Evolutionary conservation across 2,797 vertebrate species (phyloP).

Genomic region (Oreonectes daqikongensis): DNA sequence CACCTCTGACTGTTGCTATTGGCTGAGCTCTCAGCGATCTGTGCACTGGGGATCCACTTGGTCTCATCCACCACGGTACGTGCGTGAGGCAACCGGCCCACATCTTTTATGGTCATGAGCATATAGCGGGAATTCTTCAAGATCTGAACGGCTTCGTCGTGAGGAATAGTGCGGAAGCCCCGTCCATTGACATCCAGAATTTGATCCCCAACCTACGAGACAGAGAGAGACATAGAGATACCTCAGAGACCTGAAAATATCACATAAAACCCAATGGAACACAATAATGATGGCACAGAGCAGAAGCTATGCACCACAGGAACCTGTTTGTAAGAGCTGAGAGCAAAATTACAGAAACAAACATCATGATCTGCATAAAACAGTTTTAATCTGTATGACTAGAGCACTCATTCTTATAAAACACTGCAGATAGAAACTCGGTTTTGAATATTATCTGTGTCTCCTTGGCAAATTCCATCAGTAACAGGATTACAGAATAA

Average conservation of each 20-base stretch:
- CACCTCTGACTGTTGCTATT: slow-evolving; percentile 52
- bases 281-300: background rate
- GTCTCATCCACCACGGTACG: slow-evolving; percentile 89
- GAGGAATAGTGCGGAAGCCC: slow-evolving; percentile 87
- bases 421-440: background rate
- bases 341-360: background rate
- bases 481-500: slow-evolving; percentile 10
- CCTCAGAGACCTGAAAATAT: background rate
- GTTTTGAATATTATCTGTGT: slow-evolving; percentile 6
- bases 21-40: slow-evolving; percentile 74
- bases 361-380: background rate
- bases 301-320: background rate
- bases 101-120: slow-evolving; percentile 87
- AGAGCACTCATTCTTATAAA: background rate
- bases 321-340: slow-evolving; percentile 17
- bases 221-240: slow-evolving; percentile 21
- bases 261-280: background rate
- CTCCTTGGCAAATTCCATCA: background rate
- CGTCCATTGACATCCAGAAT: slow-evolving; percentile 89
- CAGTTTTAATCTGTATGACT: background rate
- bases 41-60: slow-evolving; percentile 83
- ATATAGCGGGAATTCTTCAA: slow-evolving; percentile 86
- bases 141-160: slow-evolving; percentile 89
- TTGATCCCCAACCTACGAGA: slow-evolving; percentile 89
- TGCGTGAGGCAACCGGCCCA: slow-evolving; percentile 89